Evolutionary conservation across 1,140 invertebrate genomes (phyloP).

Genomic region (Drosophila sp.): DNA sequence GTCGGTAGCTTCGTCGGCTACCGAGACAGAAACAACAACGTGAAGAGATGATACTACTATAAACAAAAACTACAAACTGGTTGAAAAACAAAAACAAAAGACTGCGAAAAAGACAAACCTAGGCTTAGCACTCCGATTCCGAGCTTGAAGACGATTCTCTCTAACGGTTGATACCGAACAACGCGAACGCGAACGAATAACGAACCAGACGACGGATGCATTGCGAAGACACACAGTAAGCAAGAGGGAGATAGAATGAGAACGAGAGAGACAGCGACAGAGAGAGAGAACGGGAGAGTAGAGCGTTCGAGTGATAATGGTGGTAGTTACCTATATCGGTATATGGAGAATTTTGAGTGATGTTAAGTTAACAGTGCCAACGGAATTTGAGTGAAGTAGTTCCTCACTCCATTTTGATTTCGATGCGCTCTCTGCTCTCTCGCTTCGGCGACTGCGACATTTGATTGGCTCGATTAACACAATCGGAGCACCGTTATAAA

Average conservation of each 20-base stretch:
- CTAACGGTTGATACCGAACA: constrained; percentile 67
- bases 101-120: constrained; percentile 56
- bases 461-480: constrained; percentile 83
- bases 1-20: constrained; percentile 44
- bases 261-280: background rate
- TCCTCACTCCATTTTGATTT: constrained; percentile 69
- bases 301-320: constrained; percentile 12
- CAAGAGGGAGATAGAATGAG: constrained; percentile 10
- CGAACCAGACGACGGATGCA: constrained; percentile 9
- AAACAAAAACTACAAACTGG: constrained; percentile 79
- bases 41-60: constrained; percentile 61
- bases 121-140: constrained; percentile 13
- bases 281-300: constrained; percentile 6
- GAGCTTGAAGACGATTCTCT: constrained; percentile 53
- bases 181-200: constrained; percentile 27
- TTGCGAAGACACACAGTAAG: background rate
- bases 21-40: constrained; percentile 42
- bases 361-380: constrained; percentile 53
- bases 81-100: constrained; percentile 67
- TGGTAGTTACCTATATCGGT: background rate
- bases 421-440: constrained; percentile 24
- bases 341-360: constrained; percentile 52
- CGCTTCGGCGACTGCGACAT: constrained; percentile 62
- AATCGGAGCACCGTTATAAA: constrained; percentile 82
- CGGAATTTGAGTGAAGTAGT: constrained; percentile 18